Conservation (phyloP, 2,888 invertebrate species). For the Machimus rusticus region DNA sequence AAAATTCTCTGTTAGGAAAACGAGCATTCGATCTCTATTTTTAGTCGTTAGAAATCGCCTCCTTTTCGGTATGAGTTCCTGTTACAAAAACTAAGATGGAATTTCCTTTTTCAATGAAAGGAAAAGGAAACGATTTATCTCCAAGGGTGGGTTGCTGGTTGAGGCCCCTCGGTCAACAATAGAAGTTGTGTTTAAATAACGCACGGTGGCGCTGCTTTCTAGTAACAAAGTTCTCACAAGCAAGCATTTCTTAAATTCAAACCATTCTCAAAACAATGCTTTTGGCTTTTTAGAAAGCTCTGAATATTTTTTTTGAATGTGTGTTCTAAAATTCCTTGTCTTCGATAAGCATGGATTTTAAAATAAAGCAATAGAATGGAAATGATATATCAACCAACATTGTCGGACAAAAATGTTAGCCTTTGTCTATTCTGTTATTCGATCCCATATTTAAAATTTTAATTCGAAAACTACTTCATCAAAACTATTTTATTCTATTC, state of each 20-base stretch:
- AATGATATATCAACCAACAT: no score
- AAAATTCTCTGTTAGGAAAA: neutral
- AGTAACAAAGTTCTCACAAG: neutral
- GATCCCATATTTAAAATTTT: no score
- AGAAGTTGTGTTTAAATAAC: neutral
- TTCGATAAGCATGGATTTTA: neutral
- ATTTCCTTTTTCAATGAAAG: constrained; percentile 59
- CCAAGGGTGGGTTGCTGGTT: neutral
- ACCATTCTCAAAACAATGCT: neutral
- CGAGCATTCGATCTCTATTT: neutral
- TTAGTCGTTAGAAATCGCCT: neutral
- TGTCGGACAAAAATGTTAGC: no score
- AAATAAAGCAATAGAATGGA: no score
- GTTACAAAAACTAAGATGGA: constrained; percentile 58
- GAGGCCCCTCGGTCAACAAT: neutral
- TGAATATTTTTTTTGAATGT: neutral
- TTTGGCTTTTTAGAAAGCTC: neutral
- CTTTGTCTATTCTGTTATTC: no score
- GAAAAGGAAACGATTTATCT: constrained; percentile 32
- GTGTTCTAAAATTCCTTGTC: neutral
- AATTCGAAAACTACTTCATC: no score
- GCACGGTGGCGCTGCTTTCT: neutral
- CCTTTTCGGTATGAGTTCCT: constrained; percentile 54
- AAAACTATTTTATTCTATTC: no score
- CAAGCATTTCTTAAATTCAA: neutral